phyloP scores from a whole-genome alignment of 2,888 invertebrate species.

The Belgica antarctica region DNA sequence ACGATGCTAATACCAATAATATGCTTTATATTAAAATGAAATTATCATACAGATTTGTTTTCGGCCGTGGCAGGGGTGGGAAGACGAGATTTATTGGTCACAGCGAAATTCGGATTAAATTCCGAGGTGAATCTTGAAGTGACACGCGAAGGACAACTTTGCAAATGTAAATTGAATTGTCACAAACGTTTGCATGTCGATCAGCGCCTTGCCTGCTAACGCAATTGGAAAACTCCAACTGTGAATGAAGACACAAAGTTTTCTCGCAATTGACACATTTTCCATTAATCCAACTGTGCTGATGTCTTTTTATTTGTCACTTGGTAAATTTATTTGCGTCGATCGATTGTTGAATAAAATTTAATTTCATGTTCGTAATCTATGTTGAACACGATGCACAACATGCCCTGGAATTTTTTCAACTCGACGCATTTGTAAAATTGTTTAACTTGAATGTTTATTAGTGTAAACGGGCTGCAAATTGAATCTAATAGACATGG shows the following conservation, averaged over 20 bases:
- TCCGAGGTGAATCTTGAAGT: not conserved
- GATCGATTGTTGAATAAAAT: constrained; percentile 5
- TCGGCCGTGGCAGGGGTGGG: not conserved
- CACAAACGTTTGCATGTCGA: not conserved
- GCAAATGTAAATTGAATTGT: not conserved
- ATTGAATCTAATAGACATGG: constrained; percentile 43
- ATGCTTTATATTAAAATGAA: constrained; percentile 44
- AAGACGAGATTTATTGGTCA: constrained; percentile 3
- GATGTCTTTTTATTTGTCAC: not conserved
- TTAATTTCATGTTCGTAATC: not conserved
- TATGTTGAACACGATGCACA: not conserved
- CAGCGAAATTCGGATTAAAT: not conserved
- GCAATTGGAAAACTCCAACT: too few species aligned
- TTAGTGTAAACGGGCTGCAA: not conserved
- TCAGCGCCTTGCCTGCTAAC: not conserved
- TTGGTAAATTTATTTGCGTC: constrained; percentile 1
- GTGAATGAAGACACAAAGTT: constrained; percentile 3
- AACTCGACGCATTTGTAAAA: not conserved
- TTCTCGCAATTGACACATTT: not conserved
- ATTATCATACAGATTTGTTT: constrained; percentile 40
- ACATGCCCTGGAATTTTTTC: constrained; percentile 1
- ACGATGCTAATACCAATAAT: constrained; percentile 44
- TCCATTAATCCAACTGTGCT: not conserved
- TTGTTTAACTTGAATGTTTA: constrained; percentile 15
- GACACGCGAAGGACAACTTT: not conserved